Conservation (phyloP, 2,888 invertebrate genomes). For the Axea sp. region DNA sequence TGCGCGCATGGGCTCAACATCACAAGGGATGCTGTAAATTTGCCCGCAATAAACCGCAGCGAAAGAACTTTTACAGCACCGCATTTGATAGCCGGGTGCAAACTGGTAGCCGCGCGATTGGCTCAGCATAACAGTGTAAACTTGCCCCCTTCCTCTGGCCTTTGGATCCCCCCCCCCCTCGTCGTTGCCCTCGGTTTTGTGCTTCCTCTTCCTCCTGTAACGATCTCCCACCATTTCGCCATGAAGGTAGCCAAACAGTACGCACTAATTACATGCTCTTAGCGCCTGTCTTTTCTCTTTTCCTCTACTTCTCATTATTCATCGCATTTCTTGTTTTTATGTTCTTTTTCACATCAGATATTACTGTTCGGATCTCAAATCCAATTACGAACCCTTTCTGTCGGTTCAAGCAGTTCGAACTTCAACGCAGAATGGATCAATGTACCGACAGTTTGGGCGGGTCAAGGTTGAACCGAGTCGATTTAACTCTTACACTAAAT, state of each 20-base stretch:
- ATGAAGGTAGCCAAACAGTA: conserved; percentile 50
- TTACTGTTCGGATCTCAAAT: background rate
- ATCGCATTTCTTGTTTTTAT: background rate
- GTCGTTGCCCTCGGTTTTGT: conserved; percentile 14
- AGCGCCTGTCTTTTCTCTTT: conserved; percentile 36
- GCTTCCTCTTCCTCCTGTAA: conserved; percentile 20
- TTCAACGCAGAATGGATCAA: conserved; percentile 1
- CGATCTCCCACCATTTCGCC: conserved; percentile 30
- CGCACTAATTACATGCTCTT: conserved; percentile 47
- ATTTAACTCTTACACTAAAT: background rate
- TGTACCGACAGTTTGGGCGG: conserved; percentile 2
- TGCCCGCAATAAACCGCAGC: conserved; percentile 12
- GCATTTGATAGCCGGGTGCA: conserved; percentile 31
- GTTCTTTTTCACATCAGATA: too few species aligned
- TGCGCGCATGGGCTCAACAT: conserved; percentile 10
- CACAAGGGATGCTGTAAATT: conserved; percentile 3
- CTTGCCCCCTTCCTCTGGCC: conserved; percentile 41
- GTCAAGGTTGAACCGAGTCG: conserved; percentile 6
- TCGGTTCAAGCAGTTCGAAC: background rate
- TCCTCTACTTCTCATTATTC: background rate
- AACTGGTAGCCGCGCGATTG: conserved; percentile 47
- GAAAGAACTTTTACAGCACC: background rate
- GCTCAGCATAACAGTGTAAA: conserved; percentile 40
- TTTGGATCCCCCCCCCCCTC: conserved; percentile 24
- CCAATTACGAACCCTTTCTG: too few species aligned